phyloP scores from a whole-genome alignment of 1,140 invertebrate genomes.

The Kradibia gibbosae region DNA sequence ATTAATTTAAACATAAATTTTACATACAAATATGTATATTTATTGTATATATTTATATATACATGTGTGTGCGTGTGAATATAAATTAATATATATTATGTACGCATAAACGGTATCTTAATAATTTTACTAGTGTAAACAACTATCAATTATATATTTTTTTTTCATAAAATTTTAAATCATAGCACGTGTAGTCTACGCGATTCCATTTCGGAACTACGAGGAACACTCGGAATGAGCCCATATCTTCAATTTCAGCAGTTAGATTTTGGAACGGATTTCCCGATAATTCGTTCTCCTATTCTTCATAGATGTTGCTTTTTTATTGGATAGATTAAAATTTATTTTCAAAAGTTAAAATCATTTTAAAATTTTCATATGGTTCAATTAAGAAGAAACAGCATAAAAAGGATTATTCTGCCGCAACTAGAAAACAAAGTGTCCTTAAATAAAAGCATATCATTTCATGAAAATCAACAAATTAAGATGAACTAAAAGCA shows the following conservation, averaged over 20 bases:
- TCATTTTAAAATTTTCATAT: neutral
- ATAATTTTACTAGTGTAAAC: too few species aligned
- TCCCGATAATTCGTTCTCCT: neutral
- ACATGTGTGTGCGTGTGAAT: neutral
- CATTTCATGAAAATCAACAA: neutral
- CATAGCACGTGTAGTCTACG: too few species aligned
- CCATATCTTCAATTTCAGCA: too few species aligned
- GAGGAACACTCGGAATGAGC: too few species aligned
- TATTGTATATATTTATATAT: neutral
- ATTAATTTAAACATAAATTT: constrained; percentile 12
- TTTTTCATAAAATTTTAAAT: too few species aligned
- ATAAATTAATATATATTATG: too few species aligned
- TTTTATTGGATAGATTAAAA: neutral
- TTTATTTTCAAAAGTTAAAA: neutral
- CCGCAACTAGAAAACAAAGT: too few species aligned
- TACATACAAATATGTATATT: neutral
- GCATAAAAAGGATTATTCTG: too few species aligned
- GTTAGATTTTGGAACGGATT: neutral
- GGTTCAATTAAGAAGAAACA: neutral
- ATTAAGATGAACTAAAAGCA: neutral
- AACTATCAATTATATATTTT: too few species aligned
- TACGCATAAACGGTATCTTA: too few species aligned
- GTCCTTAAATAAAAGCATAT: neutral
- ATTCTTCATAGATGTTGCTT: neutral
- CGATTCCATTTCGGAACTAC: too few species aligned